Conservation (phyloP, 2,888 invertebrate genomes). For the Xestia rhomboidea region DNA sequence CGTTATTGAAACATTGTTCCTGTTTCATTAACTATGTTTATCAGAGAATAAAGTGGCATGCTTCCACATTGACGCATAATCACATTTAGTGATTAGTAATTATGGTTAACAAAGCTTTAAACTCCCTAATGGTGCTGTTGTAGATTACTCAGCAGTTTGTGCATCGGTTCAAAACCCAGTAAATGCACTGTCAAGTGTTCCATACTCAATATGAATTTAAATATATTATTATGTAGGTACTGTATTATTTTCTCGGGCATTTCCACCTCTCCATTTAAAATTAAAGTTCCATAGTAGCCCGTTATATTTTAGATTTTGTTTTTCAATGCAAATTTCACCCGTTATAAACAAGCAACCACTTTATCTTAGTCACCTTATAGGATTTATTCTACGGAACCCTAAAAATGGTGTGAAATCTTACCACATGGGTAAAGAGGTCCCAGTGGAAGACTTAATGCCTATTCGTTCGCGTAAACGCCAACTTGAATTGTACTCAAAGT, state of each 20-base stretch:
- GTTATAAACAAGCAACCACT: too few species aligned
- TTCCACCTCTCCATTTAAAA: not conserved
- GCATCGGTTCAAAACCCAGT: too few species aligned
- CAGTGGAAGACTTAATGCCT: not conserved
- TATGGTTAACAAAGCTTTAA: slow-evolving; percentile 17
- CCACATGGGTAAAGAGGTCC: not conserved
- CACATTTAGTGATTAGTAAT: slow-evolving; percentile 1
- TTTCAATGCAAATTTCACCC: too few species aligned
- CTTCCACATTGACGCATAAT: slow-evolving; percentile 15
- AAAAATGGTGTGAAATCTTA: not conserved
- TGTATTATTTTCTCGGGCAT: not conserved
- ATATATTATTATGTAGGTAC: too few species aligned
- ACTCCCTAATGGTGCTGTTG: not conserved
- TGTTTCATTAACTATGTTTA: slow-evolving; percentile 22
- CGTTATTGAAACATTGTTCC: slow-evolving; percentile 22
- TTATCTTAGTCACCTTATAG: too few species aligned
- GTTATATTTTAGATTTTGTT: too few species aligned
- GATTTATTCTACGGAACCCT: too few species aligned
- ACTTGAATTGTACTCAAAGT: not conserved
- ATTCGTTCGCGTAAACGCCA: not conserved
- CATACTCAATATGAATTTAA: too few species aligned
- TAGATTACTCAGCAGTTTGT: too few species aligned
- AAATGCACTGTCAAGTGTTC: too few species aligned
- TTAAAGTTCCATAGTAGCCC: too few species aligned
- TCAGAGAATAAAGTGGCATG: not conserved